Conservation (phyloP, 2,888 invertebrate genomes). For the Ennomos fuscantarius region DNA sequence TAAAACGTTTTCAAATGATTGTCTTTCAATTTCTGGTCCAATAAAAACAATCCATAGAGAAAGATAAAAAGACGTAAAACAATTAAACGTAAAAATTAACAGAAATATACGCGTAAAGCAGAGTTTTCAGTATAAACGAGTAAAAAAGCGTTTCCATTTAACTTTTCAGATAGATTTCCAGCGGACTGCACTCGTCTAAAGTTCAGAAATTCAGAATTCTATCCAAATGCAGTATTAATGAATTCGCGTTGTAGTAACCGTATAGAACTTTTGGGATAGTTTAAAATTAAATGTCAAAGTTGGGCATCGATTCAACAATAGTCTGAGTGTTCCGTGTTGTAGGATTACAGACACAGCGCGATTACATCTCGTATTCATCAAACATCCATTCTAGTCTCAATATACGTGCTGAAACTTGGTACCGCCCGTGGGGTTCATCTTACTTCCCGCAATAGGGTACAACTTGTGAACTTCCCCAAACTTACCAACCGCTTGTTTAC, state of each 20-base stretch:
- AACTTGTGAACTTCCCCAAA: constrained; percentile 66
- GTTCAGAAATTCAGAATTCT: constrained; percentile 69
- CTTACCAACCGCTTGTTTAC: constrained; percentile 71
- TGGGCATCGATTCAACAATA: constrained; percentile 26
- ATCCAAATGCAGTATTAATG: constrained; percentile 63
- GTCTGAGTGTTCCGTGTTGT: constrained; percentile 37
- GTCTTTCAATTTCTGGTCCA: constrained; percentile 7
- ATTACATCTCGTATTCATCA: constrained; percentile 73
- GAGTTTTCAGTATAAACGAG: constrained; percentile 58
- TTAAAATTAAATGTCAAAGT: constrained; percentile 53
- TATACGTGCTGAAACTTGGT: constrained; percentile 71
- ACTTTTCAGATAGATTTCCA: constrained; percentile 72
- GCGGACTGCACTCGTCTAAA: constrained; percentile 60
- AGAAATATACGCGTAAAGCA: constrained; percentile 55
- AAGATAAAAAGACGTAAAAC: constrained; percentile 26
- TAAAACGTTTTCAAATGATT: constrained; percentile 10
- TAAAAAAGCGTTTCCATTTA: constrained; percentile 65
- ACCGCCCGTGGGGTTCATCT: constrained; percentile 71
- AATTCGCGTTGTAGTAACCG: constrained; percentile 63
- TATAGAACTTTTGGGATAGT: constrained; percentile 56
- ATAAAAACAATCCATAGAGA: constrained; percentile 16
- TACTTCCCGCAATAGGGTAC: constrained; percentile 65
- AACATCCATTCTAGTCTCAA: constrained; percentile 73
- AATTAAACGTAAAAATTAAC: constrained; percentile 49
- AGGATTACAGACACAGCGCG: constrained; percentile 50